These are phyloP conservation scores for Drosophila tristis DNA, from an alignment of 1,140 invertebrate species.

Conservation along the genomic window DNA sequence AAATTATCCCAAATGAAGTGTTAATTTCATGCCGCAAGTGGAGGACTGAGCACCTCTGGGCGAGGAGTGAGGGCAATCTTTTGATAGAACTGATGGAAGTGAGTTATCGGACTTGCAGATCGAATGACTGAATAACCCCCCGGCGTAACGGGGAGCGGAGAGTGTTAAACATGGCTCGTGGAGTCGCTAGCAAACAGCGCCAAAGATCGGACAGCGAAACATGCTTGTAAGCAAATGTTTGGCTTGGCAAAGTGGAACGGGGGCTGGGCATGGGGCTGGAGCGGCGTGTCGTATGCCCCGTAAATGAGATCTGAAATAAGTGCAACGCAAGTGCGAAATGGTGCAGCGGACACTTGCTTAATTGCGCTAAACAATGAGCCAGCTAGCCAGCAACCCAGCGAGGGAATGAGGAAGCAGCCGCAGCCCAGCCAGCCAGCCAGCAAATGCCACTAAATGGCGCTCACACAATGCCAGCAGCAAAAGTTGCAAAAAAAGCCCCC, in stretches of 20 bases:
- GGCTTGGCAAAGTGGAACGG: constrained; percentile 57
- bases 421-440: constrained; percentile 3
- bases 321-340: constrained; percentile 59
- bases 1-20: constrained; percentile 78
- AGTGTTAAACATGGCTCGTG: constrained; percentile 53
- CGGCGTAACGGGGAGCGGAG: constrained; percentile 6
- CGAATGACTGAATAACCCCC: constrained; percentile 1
- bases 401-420: constrained; percentile 56
- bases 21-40: constrained; percentile 50
- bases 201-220: constrained; percentile 65
- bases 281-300: constrained; percentile 34
- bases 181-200: not conserved
- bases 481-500: constrained; percentile 11
- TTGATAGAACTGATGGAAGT: no score
- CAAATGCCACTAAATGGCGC: constrained; percentile 63
- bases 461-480: constrained; percentile 38
- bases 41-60: not conserved
- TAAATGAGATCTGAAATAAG: constrained; percentile 53
- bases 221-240: constrained; percentile 81
- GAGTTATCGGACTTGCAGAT: constrained; percentile 12
- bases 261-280: constrained; percentile 31
- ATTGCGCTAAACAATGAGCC: constrained; percentile 66
- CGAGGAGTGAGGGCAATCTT: constrained; percentile 12
- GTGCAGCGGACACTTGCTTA: constrained; percentile 33
- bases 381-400: constrained; percentile 12